A percentile compares a stretch with the other conserved stretches of the same genome.
phyloP scores from a whole-genome alignment of 2,888 invertebrate species.

The Noctua pronuba region DNA sequence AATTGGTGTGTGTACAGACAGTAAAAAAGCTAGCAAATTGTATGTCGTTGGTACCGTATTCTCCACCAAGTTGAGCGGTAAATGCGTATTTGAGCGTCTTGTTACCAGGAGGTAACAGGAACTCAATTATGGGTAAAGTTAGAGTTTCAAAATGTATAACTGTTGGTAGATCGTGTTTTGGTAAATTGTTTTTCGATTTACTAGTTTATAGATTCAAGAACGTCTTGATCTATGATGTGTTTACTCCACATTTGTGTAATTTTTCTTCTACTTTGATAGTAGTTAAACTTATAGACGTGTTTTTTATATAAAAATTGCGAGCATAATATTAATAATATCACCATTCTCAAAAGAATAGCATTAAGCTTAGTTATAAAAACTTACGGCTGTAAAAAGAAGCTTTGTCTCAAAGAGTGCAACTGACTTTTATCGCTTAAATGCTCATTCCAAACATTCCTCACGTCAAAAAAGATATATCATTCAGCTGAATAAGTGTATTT shows the following conservation, averaged over 20 bases:
- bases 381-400: constrained; percentile 21
- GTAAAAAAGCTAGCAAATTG: not conserved
- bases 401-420: constrained; percentile 20
- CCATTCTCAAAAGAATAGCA: constrained; percentile 23
- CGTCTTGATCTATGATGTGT: not conserved
- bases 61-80: not conserved
- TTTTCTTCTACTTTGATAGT: constrained; percentile 24
- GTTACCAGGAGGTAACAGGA: constrained; percentile 4
- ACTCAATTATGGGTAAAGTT: constrained; percentile 13
- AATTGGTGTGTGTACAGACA: not conserved
- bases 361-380: constrained; percentile 47
- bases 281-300: constrained; percentile 16
- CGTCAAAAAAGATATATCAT: constrained; percentile 12
- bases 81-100: not conserved
- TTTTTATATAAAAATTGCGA: constrained; percentile 38
- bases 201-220: constrained; percentile 16
- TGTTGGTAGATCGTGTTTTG: constrained; percentile 20
- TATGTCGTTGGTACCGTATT: not conserved
- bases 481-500: constrained; percentile 35
- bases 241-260: constrained; percentile 9
- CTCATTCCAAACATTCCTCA: constrained; percentile 55
- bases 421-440: constrained; percentile 32
- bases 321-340: constrained; percentile 61
- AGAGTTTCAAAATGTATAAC: constrained; percentile 21
- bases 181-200: constrained; percentile 31